Evolutionary conservation across 2,797 vertebrate genomes (phyloP).

Genomic region (Lacerta bilineata): DNA sequence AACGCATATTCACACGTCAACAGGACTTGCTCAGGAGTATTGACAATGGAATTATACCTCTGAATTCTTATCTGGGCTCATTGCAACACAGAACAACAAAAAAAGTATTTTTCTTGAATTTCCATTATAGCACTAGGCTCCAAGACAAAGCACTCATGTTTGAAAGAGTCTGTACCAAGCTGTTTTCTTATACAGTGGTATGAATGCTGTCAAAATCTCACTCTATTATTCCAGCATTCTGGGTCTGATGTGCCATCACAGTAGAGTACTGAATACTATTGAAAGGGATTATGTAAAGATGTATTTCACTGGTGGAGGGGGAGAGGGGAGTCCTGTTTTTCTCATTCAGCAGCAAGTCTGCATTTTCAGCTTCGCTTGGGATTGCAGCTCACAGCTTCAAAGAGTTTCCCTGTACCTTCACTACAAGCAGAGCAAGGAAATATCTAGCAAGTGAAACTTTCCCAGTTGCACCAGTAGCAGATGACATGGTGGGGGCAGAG

Average conservation of each 20-base stretch:
- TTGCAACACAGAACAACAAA: background rate
- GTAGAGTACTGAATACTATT: background rate
- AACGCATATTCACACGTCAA: background rate
- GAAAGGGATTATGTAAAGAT: conserved; percentile 24
- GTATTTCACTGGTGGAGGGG: background rate
- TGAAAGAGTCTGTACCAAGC: conserved; percentile 3
- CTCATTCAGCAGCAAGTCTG: background rate
- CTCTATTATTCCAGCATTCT: conserved; percentile 7
- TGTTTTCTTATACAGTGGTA: background rate
- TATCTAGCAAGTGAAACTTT: background rate
- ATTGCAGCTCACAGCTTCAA: background rate
- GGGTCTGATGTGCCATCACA: background rate
- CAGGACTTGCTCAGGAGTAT: background rate
- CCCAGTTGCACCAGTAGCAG: background rate
- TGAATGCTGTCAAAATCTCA: conserved; percentile 19
- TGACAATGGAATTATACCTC: background rate
- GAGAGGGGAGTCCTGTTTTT: background rate
- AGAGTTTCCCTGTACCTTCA: background rate
- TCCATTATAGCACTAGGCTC: background rate
- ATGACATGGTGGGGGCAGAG: background rate
- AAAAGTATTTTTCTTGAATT: conserved; percentile 3
- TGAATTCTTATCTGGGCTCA: background rate
- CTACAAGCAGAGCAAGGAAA: background rate
- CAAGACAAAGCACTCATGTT: conserved; percentile 5
- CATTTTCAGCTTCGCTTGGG: background rate